phyloP scores from a whole-genome alignment of 2,888 invertebrate species.

The Spicauda simplicius region DNA sequence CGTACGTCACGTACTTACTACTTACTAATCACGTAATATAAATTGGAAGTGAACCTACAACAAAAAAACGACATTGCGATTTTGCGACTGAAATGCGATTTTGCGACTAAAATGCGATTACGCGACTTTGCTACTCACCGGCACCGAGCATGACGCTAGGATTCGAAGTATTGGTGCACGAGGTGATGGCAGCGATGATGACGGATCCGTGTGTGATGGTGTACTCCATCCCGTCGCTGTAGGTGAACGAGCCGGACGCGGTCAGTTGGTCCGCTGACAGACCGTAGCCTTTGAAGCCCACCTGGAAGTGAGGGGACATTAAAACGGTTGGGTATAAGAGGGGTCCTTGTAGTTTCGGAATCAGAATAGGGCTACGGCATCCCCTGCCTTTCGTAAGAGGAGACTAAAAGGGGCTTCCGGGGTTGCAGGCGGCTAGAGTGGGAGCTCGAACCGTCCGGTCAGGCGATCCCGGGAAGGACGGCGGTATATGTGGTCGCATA shows the following conservation, averaged over 20 bases:
- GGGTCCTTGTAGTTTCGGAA: no score
- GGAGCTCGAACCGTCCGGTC: no score
- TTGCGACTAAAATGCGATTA: not conserved
- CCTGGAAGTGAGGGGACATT: constrained; percentile 73
- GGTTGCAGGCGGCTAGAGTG: no score
- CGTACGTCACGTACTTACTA: no score
- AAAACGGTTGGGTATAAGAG: no score
- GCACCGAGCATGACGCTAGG: constrained; percentile 99
- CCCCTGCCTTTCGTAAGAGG: no score
- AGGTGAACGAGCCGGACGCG: constrained; percentile 89
- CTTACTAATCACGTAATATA: no score
- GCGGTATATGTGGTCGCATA: no score
- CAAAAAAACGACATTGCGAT: not conserved
- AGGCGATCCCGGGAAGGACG: no score
- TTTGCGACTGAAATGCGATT: not conserved
- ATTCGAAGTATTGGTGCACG: constrained; percentile 99
- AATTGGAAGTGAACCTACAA: no score
- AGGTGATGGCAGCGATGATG: constrained; percentile 98
- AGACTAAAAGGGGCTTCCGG: no score
- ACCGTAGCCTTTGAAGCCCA: constrained; percentile 97
- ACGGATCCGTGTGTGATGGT: constrained; percentile 95
- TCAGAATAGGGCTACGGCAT: no score
- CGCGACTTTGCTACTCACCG: constrained; percentile 73
- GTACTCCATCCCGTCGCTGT: constrained; percentile 89
- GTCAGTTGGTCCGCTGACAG: constrained; percentile 87